phyloP scores from a whole-genome alignment of 2,797 vertebrate species.

The Tragelaphus eurycerus region DNA sequence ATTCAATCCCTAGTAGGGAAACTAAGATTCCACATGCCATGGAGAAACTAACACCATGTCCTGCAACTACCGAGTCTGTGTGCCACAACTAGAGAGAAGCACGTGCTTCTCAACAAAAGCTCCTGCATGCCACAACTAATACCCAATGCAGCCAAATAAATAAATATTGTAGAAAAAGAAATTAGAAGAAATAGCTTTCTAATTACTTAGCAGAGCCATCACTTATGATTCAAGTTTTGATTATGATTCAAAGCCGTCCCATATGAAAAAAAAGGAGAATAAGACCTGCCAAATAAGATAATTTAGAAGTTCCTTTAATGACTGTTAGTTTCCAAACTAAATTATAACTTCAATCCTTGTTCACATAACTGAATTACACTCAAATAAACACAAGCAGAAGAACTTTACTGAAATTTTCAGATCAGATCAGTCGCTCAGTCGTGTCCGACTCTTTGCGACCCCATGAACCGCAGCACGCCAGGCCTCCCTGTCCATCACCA shows the following conservation, averaged over 20 bases:
- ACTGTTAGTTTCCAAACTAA: neutral
- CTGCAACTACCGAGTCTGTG: neutral
- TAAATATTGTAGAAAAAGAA: neutral
- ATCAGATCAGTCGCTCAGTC: no score
- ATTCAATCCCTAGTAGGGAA: neutral
- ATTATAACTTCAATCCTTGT: neutral
- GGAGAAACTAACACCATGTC: neutral
- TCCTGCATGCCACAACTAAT: neutral
- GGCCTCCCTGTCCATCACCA: no score
- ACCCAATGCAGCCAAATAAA: neutral
- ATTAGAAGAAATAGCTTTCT: neutral
- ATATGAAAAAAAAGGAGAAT: neutral
- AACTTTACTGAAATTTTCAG: neutral
- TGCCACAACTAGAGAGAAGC: neutral
- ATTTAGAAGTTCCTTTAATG: neutral
- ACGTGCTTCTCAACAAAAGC: neutral
- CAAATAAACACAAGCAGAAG: neutral
- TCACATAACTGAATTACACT: neutral
- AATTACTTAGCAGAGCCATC: neutral
- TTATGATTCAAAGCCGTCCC: neutral
- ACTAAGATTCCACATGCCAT: neutral
- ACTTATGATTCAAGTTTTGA: neutral
- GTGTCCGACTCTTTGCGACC: no score
- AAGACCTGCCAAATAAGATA: neutral
- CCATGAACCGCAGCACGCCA: no score